phyloP scores from a whole-genome alignment of 2,113 vertebrate species.

The Panthera leo region DNA sequence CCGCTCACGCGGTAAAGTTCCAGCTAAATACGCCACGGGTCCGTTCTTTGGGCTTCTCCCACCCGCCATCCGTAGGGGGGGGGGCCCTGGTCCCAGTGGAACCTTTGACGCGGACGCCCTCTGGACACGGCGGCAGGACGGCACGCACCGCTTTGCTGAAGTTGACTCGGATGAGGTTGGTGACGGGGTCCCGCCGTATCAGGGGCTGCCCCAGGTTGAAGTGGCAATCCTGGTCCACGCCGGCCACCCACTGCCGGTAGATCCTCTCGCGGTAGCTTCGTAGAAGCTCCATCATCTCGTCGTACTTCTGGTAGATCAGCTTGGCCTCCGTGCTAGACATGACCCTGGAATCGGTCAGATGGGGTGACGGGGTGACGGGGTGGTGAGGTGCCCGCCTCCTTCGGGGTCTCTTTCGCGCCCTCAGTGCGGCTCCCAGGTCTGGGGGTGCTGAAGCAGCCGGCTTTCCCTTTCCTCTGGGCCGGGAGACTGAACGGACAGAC shows the following conservation, averaged over 20 bases:
- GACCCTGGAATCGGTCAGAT: background rate
- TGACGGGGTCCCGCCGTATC: slow-evolving; percentile 61
- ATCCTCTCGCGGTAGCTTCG: slow-evolving; percentile 48
- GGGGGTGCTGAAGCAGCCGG: fast-evolving
- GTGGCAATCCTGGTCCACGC: slow-evolving; percentile 81
- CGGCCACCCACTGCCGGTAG: slow-evolving; percentile 76
- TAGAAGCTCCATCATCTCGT: slow-evolving; percentile 82
- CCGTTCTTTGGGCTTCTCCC: background rate
- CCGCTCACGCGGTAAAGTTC: background rate
- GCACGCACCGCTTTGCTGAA: slow-evolving; percentile 85
- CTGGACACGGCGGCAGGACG: fast-evolving
- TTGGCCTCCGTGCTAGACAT: slow-evolving; percentile 78
- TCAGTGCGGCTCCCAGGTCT: fast-evolving
- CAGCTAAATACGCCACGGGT: fast-evolving
- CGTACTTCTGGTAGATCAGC: slow-evolving; percentile 77
- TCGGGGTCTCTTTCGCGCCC: fast-evolving
- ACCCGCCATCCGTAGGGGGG: fast-evolving
- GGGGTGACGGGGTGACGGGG: background rate
- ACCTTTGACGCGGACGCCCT: fast-evolving
- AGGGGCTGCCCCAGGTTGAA: slow-evolving; percentile 87
- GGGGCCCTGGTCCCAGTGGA: fast-evolving
- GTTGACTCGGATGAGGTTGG: slow-evolving; percentile 81
- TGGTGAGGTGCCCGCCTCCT: fast-evolving
- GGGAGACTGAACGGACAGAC: fast-evolving
- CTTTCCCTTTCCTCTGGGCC: background rate